phyloP scores from a whole-genome alignment of 2,888 invertebrate species.

The Agonopterix alstromeriana region DNA sequence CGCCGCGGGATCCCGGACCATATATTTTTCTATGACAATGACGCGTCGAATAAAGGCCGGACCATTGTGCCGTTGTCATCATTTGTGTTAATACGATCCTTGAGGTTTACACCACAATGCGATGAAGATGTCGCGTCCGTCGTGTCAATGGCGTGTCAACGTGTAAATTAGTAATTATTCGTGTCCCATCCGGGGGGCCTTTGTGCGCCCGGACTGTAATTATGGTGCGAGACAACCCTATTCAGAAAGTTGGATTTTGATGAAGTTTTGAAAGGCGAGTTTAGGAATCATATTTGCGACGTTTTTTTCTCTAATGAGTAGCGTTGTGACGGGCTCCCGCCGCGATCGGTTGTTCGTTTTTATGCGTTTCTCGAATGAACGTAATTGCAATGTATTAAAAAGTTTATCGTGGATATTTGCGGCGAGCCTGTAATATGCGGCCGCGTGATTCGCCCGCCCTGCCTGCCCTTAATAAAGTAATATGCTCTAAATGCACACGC shows the following conservation, averaged over 20 bases:
- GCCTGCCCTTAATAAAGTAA: slow-evolving; percentile 72
- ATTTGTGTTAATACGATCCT: slow-evolving; percentile 74
- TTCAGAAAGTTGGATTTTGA: slow-evolving; percentile 39
- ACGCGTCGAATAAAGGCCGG: slow-evolving; percentile 51
- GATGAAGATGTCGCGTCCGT: slow-evolving; percentile 60
- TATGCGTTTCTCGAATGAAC: slow-evolving; percentile 57
- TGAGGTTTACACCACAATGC: slow-evolving; percentile 73
- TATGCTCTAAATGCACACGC: slow-evolving; percentile 73
- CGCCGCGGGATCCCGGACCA: slow-evolving; percentile 56
- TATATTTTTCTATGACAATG: slow-evolving; percentile 74
- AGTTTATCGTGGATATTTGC: slow-evolving; percentile 56
- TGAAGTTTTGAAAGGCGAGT: slow-evolving; percentile 27
- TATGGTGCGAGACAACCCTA: slow-evolving; percentile 40
- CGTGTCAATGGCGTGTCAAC: slow-evolving; percentile 68
- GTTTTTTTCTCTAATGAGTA: slow-evolving; percentile 36
- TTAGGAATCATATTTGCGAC: slow-evolving; percentile 43
- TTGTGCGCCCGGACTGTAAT: slow-evolving; percentile 50
- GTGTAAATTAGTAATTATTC: slow-evolving; percentile 72
- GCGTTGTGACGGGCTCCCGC: slow-evolving; percentile 46
- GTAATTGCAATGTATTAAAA: slow-evolving; percentile 68
- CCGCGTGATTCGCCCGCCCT: slow-evolving; percentile 55
- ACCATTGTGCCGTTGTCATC: slow-evolving; percentile 70
- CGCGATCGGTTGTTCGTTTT: slow-evolving; percentile 47
- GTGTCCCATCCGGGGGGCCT: slow-evolving; percentile 60
- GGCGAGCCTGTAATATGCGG: slow-evolving; percentile 38